These are phyloP conservation scores for Temnothorax nylanderi DNA, from an alignment of 1,140 invertebrate species.

Conservation along the genomic window DNA sequence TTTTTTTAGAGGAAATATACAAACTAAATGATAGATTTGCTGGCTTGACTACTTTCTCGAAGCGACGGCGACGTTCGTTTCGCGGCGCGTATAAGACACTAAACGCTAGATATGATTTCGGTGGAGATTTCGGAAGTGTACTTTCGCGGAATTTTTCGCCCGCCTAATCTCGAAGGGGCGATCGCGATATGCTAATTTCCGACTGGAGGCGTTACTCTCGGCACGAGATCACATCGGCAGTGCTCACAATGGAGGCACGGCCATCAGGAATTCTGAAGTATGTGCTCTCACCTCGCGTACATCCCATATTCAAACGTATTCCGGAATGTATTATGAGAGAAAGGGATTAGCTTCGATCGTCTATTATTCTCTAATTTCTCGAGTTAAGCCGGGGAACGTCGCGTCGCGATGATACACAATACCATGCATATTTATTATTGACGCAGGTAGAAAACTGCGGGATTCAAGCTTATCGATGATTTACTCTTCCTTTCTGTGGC, in stretches of 20 bases:
- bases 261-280: conserved; percentile 57
- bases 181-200: conserved; percentile 77
- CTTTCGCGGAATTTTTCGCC: conserved; percentile 60
- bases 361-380: conserved; percentile 21
- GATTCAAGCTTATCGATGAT: conserved; percentile 3
- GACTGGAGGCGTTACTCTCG: conserved; percentile 72
- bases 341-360: conserved; percentile 63
- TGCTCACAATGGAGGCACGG: conserved; percentile 66
- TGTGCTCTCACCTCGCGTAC: conserved; percentile 30
- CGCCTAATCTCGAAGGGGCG: conserved; percentile 54
- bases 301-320: conserved; percentile 70
- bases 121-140: conserved; percentile 54
- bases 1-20: not conserved
- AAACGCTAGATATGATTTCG: not conserved
- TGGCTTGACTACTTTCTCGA: not conserved
- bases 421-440: not conserved
- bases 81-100: too few species aligned
- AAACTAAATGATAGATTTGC: not conserved
- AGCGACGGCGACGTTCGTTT: not conserved
- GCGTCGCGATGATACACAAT: not conserved
- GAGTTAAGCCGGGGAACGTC: not conserved
- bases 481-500: not conserved
- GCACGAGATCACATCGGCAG: conserved; percentile 73
- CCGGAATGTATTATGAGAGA: conserved; percentile 65
- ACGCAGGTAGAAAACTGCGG: too few species aligned